Conservation (phyloP, 1,140 invertebrate genomes). For the Melanaphis sacchari region DNA sequence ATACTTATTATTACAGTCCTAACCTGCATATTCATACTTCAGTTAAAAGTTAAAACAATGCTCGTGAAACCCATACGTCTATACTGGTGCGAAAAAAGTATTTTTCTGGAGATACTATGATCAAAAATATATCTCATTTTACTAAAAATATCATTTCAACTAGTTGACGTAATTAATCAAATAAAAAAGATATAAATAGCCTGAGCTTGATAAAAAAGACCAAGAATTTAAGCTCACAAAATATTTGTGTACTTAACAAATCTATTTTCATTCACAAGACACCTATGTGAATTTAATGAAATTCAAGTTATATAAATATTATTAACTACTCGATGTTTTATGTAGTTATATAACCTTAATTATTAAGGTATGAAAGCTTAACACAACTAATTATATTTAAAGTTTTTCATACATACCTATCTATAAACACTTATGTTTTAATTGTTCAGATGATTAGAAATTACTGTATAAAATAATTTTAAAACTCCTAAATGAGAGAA, state of each 20-base stretch:
- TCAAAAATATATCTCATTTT: not conserved
- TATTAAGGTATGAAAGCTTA: too few species aligned
- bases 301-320: too few species aligned
- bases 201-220: not conserved
- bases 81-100: not conserved
- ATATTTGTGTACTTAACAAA: not conserved
- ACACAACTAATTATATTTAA: too few species aligned
- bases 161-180: not conserved
- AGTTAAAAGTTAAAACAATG: not conserved
- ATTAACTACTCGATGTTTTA: too few species aligned
- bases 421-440: too few species aligned
- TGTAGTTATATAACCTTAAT: too few species aligned
- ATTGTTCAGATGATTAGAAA: too few species aligned
- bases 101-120: not conserved
- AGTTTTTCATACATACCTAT: too few species aligned
- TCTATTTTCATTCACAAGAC: not conserved
- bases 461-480: too few species aligned
- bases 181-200: not conserved
- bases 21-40: not conserved
- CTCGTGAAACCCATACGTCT: too few species aligned
- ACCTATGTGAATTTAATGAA: not conserved
- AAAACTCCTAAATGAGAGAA: too few species aligned
- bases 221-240: not conserved
- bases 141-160: not conserved
- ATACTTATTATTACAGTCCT: not conserved